These are phyloP conservation scores for Melipona bicolor DNA, from an alignment of 2,888 invertebrate genomes.

Conservation along the genomic window DNA sequence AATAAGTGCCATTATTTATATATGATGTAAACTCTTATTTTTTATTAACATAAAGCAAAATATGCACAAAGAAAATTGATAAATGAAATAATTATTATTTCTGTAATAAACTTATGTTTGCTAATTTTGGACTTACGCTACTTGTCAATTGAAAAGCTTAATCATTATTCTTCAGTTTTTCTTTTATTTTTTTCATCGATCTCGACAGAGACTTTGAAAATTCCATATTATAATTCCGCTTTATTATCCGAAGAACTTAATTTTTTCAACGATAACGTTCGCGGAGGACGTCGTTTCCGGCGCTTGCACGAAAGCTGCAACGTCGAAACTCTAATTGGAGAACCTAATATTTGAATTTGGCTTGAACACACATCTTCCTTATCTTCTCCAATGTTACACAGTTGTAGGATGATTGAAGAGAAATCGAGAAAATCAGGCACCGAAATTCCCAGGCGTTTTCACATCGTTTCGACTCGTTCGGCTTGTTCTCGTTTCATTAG, in stretches of 20 bases:
- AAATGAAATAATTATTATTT: too few relatives aligned
- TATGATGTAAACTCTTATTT: too few relatives aligned
- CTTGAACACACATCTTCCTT: not conserved
- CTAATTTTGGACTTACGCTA: too few relatives aligned
- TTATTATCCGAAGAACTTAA: not conserved
- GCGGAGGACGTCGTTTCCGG: not conserved
- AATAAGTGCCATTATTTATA: too few relatives aligned
- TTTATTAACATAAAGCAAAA: too few relatives aligned
- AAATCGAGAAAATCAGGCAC: conserved; percentile 3
- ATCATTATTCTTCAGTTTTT: not conserved
- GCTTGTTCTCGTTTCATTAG: conserved; percentile 28
- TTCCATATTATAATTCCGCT: not conserved
- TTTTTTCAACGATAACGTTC: not conserved
- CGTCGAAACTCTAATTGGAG: conserved; percentile 13
- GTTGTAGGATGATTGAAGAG: not conserved
- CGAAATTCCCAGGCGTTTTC: conserved; percentile 8
- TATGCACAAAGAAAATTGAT: too few relatives aligned
- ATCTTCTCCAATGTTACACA: not conserved
- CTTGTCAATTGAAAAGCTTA: too few relatives aligned
- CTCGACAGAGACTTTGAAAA: not conserved
- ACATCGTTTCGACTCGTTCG: not conserved
- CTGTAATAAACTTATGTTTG: too few relatives aligned
- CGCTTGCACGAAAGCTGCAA: not conserved
- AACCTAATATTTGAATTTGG: conserved; percentile 17
- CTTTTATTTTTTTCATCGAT: too few relatives aligned